A percentile compares a stretch with the other conserved stretches of the same genome.
These are phyloP conservation scores for Zalophus californianus DNA, from an alignment of 2,797 vertebrate genomes.

Conservation along the genomic window DNA sequence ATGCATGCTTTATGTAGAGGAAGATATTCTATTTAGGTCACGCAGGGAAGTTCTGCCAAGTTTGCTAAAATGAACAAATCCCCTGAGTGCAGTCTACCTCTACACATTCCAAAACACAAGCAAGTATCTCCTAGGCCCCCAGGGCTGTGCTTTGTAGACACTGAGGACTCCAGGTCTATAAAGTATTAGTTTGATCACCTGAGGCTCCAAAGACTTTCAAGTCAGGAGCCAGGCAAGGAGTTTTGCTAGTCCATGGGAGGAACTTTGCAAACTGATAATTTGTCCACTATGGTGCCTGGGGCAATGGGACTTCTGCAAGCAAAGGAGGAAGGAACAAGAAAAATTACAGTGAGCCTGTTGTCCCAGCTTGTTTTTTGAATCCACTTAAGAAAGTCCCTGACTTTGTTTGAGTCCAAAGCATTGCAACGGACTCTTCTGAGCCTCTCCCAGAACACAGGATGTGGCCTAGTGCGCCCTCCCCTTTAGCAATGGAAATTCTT, in stretches of 20 bases:
- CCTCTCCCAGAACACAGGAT: slow-evolving; percentile 84
- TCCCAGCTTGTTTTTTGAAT: slow-evolving; percentile 64
- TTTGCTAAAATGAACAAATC: slow-evolving; percentile 91
- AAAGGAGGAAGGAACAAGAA: slow-evolving; percentile 56
- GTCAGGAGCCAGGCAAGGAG: slow-evolving; percentile 64
- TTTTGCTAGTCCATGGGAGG: slow-evolving; percentile 48
- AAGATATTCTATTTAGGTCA: slow-evolving; percentile 92
- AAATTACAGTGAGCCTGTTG: neutral
- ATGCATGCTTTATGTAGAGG: slow-evolving; percentile 91
- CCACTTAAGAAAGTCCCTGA: slow-evolving; percentile 74
- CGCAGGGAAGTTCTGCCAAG: slow-evolving; percentile 89
- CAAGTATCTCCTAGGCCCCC: slow-evolving; percentile 83
- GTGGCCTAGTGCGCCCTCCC: slow-evolving; percentile 79
- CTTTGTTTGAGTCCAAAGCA: slow-evolving; percentile 71
- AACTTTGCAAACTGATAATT: slow-evolving; percentile 59
- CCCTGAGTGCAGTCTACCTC: slow-evolving; percentile 86
- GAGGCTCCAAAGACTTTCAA: slow-evolving; percentile 73
- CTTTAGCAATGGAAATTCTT: slow-evolving; percentile 84
- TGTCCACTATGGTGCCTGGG: slow-evolving; percentile 39
- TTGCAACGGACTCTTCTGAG: slow-evolving; percentile 78
- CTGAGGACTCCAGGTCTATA: slow-evolving; percentile 82
- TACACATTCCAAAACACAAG: slow-evolving; percentile 86
- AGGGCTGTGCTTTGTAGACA: slow-evolving; percentile 75
- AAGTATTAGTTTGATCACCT: slow-evolving; percentile 75
- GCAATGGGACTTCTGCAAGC: slow-evolving; percentile 67